Evolutionary conservation across 2,113 vertebrate species (phyloP).

Genomic region (Microtus oregoni): DNA sequence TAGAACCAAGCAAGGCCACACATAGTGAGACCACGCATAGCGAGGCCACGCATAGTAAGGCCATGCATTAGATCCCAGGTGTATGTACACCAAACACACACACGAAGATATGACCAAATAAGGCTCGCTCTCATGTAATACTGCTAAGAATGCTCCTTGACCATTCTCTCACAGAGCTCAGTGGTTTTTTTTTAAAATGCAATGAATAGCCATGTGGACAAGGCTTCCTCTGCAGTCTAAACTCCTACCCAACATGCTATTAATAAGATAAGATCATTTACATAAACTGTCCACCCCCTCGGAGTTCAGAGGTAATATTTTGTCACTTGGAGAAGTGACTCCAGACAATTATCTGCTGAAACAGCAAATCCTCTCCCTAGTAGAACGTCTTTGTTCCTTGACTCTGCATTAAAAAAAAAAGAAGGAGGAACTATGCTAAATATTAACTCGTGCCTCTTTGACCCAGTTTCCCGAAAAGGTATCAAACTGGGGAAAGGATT

Average conservation of each 20-base stretch:
- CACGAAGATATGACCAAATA: not conserved
- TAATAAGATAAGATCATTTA: slow-evolving; percentile 58
- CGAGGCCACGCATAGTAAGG: no score
- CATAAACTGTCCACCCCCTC: slow-evolving; percentile 57
- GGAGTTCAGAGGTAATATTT: slow-evolving; percentile 83
- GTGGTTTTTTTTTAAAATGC: not conserved
- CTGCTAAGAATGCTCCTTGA: not conserved
- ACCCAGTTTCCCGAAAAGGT: slow-evolving; percentile 85
- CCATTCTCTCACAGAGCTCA: not conserved
- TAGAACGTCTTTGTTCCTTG: slow-evolving; percentile 85
- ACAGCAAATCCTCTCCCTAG: slow-evolving; percentile 82
- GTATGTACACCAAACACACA: not conserved
- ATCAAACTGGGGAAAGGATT: slow-evolving; percentile 80
- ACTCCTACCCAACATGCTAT: not conserved
- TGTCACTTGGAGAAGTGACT: slow-evolving; percentile 74
- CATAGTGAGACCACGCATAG: no score
- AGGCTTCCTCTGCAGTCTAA: slow-evolving; percentile 11
- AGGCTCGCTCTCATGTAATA: not conserved
- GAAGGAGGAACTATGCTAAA: slow-evolving; percentile 79
- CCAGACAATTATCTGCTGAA: slow-evolving; percentile 84
- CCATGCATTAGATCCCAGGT: not conserved
- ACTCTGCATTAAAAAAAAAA: slow-evolving; percentile 84
- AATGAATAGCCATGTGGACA: not conserved
- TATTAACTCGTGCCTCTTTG: slow-evolving; percentile 87
- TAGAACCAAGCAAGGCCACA: no score